These are phyloP conservation scores for Stegophylla sp. DNA, from an alignment of 2,888 invertebrate genomes.

Conservation along the genomic window DNA sequence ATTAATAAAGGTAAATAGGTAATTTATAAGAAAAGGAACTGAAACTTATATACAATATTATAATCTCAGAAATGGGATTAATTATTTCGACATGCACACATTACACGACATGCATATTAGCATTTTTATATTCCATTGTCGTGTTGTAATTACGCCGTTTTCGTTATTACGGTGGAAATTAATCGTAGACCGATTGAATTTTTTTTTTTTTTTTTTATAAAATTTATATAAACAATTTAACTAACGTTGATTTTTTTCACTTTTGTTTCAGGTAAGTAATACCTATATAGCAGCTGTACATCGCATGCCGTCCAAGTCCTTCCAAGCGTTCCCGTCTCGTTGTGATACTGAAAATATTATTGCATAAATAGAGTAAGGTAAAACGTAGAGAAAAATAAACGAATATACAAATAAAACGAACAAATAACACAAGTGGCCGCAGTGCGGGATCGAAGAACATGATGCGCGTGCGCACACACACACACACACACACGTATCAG, in stretches of 20 bases:
- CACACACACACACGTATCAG: no score
- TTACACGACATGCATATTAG: no score
- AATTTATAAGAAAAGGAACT: no score
- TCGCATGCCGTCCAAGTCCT: slow-evolving; percentile 24
- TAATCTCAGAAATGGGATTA: no score
- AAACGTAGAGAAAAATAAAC: not conserved
- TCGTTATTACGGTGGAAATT: no score
- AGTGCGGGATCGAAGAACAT: not conserved
- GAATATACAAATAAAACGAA: not conserved
- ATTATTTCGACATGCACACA: no score
- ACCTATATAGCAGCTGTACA: slow-evolving; percentile 11
- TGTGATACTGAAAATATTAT: not conserved
- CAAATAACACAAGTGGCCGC: not conserved
- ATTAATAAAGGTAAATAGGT: no score
- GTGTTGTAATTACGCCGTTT: no score
- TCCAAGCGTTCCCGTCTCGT: slow-evolving; percentile 20
- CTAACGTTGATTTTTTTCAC: slow-evolving; percentile 21
- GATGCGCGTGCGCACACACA: not conserved
- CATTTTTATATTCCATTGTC: no score
- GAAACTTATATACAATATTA: no score
- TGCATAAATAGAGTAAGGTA: slow-evolving; percentile 10
- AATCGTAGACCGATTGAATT: no score
- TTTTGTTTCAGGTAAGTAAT: slow-evolving; percentile 58
- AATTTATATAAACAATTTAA: slow-evolving; percentile 2
- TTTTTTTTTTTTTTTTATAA: no score